Conservation (phyloP, 2,888 invertebrate species). For the Drosophila anomalipes region DNA sequence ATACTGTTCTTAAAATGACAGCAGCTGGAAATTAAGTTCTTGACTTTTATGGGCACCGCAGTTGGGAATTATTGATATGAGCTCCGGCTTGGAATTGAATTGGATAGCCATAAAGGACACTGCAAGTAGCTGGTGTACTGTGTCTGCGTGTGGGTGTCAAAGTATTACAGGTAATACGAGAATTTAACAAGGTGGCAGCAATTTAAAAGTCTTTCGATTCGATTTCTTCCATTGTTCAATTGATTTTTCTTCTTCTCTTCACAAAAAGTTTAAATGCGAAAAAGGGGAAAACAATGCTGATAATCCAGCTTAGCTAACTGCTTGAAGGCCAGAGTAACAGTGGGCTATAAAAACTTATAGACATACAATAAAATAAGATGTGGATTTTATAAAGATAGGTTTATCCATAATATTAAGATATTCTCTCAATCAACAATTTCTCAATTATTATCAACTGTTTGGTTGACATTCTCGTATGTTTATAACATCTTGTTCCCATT, state of each 20-base stretch:
- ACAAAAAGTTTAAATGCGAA: not conserved
- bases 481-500: not conserved
- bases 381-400: too few relatives aligned
- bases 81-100: constrained; percentile 51
- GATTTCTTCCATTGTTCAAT: constrained; percentile 5
- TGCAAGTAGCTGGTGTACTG: constrained; percentile 9
- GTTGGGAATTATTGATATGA: constrained; percentile 77
- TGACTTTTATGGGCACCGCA: constrained; percentile 78
- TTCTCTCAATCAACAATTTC: not conserved
- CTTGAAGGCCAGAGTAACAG: not conserved
- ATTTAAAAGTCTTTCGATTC: constrained; percentile 20
- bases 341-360: not conserved
- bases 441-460: not conserved
- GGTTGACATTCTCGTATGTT: not conserved
- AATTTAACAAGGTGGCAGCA: constrained; percentile 40
- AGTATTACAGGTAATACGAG: constrained; percentile 44
- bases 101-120: constrained; percentile 46
- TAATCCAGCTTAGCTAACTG: not conserved
- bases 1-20: constrained; percentile 75
- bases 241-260: not conserved
- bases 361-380: not conserved
- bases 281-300: not conserved
- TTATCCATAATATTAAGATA: not conserved
- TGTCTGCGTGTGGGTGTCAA: constrained; percentile 21
- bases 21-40: constrained; percentile 80